Base-by-base conservation (phyloP, 2,113 vertebrate species). In the Lanius collurio region DNA sequence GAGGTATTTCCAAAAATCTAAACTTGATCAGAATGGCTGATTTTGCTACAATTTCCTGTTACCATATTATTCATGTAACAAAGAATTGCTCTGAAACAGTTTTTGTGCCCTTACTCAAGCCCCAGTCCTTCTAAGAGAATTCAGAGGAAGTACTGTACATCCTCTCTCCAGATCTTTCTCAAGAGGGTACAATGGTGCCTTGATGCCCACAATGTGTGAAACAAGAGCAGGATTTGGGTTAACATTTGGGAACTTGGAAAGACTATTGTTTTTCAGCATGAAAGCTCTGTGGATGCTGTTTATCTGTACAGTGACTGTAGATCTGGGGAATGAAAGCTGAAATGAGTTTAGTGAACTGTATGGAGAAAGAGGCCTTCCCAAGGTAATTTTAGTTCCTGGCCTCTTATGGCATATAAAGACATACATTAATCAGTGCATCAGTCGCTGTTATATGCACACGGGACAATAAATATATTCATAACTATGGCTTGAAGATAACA, bases 381-480 rank as follows among this genome's bases (percentile, higher is more conserved):
- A 37, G 41, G 44, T 42, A n/a, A 68, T 95, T 90, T 78, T 71
- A 75, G 77, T 65, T 95, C 62, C 55, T 71, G 41, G 47, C 9
- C 9, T 56, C 85, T 68, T 47, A 30, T 33, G 46, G 49, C 13
- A 15, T 69, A 76, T 81, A 65, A 73, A 68, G 63, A 93, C 17
- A n/a, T 46, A 47, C 28, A 50, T 76, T 76, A 84, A 90, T 89
- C 91, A 78, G 41, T 53, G 71, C 50, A 53, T 95, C 88, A 83
- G 26, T 89, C 76, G 60, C 67, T 75, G 47, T 42, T 83, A 33
- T 41, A 71, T 68, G 88, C 73, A 90, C 62, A 57, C 0, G 22
- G 73, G 77, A 67, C 70, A 89, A 87, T 78, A 78, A 83, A 65
- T 86, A 39, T 85, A 80, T 92, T 89, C 90, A 88, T 90, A 76